Conservation (phyloP, 2,113 vertebrate genomes). For the Eudyptes chrysolophus region DNA sequence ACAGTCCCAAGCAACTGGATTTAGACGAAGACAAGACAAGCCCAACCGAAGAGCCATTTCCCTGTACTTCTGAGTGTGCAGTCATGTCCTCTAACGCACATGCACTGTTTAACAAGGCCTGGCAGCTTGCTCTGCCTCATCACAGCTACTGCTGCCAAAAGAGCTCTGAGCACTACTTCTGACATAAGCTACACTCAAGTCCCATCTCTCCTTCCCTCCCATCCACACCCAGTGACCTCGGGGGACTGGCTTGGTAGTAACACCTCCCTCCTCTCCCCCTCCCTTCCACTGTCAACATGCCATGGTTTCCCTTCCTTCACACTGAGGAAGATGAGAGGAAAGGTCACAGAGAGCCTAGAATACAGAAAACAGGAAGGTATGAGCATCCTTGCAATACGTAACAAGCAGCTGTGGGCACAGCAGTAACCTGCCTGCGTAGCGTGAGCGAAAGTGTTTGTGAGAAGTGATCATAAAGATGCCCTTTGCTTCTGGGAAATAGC, state of each 20-base stretch:
- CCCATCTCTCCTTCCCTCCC: not conserved
- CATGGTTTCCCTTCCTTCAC: not conserved
- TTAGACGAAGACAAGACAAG: not conserved
- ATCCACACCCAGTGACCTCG: not conserved
- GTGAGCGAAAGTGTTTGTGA: not conserved
- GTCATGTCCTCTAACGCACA: not conserved
- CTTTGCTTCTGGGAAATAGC: not conserved
- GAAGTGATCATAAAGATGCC: not conserved
- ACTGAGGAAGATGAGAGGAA: not conserved
- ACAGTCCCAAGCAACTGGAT: not conserved
- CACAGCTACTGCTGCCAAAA: slow-evolving; percentile 22
- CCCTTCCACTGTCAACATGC: not conserved
- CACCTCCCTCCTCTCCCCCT: not conserved
- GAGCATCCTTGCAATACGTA: not conserved
- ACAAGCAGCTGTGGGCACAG: not conserved
- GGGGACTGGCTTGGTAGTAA: not conserved
- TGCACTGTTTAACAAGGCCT: not conserved
- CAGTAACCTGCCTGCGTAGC: fast-evolving
- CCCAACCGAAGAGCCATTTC: not conserved
- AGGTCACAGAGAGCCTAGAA: not conserved
- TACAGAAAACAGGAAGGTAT: not conserved
- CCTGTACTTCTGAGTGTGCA: not conserved
- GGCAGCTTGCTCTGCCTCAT: not conserved
- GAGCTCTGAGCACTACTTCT: not conserved
- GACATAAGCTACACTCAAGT: not conserved